These are phyloP conservation scores for Leptocoma aspasia DNA, from an alignment of 2,113 vertebrate species.

Conservation along the genomic window DNA sequence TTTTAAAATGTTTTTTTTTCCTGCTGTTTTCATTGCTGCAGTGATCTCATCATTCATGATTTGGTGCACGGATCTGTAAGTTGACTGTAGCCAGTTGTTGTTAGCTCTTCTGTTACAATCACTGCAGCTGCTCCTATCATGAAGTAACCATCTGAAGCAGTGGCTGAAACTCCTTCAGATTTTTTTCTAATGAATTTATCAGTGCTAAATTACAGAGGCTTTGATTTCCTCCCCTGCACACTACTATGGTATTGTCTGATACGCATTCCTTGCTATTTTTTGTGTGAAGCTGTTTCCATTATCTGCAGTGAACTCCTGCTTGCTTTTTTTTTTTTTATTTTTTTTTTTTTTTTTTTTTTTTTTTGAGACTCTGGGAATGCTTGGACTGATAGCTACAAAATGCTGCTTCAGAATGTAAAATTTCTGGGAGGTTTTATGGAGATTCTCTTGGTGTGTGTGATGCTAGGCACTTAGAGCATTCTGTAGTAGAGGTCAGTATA, in stretches of 20 bases:
- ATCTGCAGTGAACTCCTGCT: neutral
- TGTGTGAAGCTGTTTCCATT: neutral
- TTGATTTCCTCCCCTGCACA: neutral
- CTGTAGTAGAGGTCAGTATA: neutral
- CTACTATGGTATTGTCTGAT: neutral
- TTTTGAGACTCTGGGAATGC: neutral
- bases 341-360: no score
- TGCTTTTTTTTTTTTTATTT: no score
- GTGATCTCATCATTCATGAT: neutral
- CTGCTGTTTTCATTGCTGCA: slow-evolving; percentile 12
- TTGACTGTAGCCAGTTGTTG: neutral
- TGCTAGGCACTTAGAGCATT: neutral
- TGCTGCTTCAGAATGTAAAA: neutral
- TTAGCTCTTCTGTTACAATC: neutral
- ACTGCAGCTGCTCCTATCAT: neutral
- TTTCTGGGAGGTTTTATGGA: neutral
- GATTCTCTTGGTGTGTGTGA: neutral
- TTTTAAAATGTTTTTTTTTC: neutral
- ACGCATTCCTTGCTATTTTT: neutral
- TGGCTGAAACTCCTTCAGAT: neutral
- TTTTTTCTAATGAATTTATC: neutral
- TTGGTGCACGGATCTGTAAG: neutral
- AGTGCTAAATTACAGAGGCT: neutral
- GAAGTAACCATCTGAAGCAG: neutral
- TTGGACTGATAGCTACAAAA: neutral